Evolutionary conservation across 2,797 vertebrate species (phyloP).

Genomic region (Catharus ustulatus): DNA sequence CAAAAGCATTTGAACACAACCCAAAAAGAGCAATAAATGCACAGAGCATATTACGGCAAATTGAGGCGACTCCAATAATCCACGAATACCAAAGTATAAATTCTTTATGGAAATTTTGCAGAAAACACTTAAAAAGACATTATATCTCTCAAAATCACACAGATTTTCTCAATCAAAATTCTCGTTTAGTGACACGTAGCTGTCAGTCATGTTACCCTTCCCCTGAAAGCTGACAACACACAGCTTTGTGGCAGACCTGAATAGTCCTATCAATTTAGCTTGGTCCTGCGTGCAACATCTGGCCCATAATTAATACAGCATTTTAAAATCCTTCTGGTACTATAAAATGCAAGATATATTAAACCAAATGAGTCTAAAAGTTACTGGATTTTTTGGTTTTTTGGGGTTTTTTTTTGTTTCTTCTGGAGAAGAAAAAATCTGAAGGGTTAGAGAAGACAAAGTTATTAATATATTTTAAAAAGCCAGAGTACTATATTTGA

Average conservation of each 20-base stretch:
- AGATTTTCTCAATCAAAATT: neutral
- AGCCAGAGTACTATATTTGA: neutral
- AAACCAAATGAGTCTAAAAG: neutral
- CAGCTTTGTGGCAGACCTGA: neutral
- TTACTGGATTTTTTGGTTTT: neutral
- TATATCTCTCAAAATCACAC: neutral
- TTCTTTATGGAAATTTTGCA: neutral
- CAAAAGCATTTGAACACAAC: neutral
- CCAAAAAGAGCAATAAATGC: neutral
- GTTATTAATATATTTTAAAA: neutral
- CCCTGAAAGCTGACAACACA: neutral
- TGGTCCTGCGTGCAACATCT: constrained; percentile 14
- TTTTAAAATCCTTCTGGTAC: constrained; percentile 37
- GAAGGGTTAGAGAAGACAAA: neutral
- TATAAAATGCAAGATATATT: constrained; percentile 25
- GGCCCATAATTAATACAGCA: constrained; percentile 33
- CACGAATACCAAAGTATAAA: neutral
- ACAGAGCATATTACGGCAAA: neutral
- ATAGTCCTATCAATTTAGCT: neutral
- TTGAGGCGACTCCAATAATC: neutral
- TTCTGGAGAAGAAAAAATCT: neutral
- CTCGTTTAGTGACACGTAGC: neutral
- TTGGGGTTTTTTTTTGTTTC: neutral
- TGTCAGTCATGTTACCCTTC: neutral
- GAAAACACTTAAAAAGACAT: neutral